phyloP scores from a whole-genome alignment of 2,888 invertebrate genomes.

The Eupithecia insigniata region DNA sequence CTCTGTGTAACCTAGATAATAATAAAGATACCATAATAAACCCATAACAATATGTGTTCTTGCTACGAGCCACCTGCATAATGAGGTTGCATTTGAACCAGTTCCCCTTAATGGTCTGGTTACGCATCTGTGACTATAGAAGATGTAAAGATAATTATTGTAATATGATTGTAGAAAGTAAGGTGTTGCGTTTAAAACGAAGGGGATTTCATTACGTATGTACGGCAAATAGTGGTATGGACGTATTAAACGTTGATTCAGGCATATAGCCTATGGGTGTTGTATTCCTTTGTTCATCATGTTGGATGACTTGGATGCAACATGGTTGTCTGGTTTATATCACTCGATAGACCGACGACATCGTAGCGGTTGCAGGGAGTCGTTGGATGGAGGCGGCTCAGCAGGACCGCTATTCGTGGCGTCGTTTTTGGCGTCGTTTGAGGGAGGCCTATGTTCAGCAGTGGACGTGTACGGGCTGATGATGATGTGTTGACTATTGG shows the following conservation, averaged over 20 bases:
- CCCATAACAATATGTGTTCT: not conserved
- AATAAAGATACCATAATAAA: not conserved
- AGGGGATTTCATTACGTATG: not conserved
- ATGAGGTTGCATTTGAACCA: constrained; percentile 18
- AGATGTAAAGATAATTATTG: constrained; percentile 27
- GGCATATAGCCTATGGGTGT: not conserved
- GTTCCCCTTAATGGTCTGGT: constrained; percentile 25
- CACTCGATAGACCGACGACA: too few species aligned
- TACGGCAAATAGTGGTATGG: not conserved
- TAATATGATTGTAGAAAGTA: constrained; percentile 17
- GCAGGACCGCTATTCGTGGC: too few species aligned
- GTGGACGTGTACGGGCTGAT: too few species aligned
- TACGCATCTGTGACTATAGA: constrained; percentile 30
- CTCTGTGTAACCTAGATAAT: not conserved
- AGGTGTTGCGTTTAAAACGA: not conserved
- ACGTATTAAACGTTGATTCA: too few species aligned
- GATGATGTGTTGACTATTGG: not conserved
- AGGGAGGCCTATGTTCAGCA: too few species aligned
- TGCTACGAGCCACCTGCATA: constrained; percentile 5
- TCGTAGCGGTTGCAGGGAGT: too few species aligned
- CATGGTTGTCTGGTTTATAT: too few species aligned
- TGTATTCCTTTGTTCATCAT: not conserved
- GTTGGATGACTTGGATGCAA: too few species aligned
- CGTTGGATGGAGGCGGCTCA: too few species aligned
- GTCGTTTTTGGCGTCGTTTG: too few species aligned